Base-by-base conservation (phyloP, 2,797 vertebrate genomes). In the Erpetoichthys calabaricus region DNA sequence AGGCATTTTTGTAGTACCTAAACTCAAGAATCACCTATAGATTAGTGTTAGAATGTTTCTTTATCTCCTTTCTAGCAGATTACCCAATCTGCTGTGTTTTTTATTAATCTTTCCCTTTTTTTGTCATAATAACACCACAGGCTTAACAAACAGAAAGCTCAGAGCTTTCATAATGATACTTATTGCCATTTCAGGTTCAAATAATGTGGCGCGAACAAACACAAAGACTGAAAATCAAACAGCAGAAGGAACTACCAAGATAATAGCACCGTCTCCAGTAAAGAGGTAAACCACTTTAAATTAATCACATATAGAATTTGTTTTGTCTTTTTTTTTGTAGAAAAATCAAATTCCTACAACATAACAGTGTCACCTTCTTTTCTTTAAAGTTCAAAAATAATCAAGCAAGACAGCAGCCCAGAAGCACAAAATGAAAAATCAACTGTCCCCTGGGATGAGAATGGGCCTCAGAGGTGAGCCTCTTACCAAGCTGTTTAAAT, bases 371-470 rank as follows among this genome's bases (percentile, higher is more conserved):
- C 9, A 4, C 50, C 58, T 56, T 45, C 62, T 59, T 47, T 56
- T 56, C 45, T 62, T 65, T 67, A 47, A 64, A 90, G 88, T 71
- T 86, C 82, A 62, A 89, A 82, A 75, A 81, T 80, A 64, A 67
- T 71, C 66, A 90, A 86, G 80, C 73, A 72, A 68, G 85, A 87
- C 64, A 80, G 75, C 57, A 82, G 78, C 56, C 76, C 83, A 61
- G 81, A 86, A 67, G 75, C 71, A 57, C 85, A 83, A 71, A 84
- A 78, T 72, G 80, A 72, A 65, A 89, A 79, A 72, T 68, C 74
- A 69, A 75, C 70, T 0, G 68, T 75, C 62, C 86, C 86, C 0
- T 92, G 89, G 89, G 86, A 91, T 57, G 88, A 89, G 73, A 87
- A 83, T 8, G 74, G 77, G 43, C 75, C 75, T 6, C 85, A 84